Evolutionary conservation across 2,113 vertebrate species (phyloP).

Genomic region (Upupa epops): DNA sequence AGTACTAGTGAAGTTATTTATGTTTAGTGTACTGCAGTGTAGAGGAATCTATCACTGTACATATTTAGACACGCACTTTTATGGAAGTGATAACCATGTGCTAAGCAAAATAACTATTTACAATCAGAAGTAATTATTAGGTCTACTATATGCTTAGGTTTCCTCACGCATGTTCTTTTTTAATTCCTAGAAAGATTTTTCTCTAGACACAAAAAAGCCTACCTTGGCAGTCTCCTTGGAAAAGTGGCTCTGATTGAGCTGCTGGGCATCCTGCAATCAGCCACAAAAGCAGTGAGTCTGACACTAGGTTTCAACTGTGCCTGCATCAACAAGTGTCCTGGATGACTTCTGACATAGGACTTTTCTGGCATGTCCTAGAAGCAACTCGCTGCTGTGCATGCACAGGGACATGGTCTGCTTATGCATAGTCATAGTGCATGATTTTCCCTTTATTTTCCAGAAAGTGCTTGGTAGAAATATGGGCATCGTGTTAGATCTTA

Average conservation of each 20-base stretch:
- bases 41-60: neutral
- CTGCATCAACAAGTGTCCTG: neutral
- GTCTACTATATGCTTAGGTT: neutral
- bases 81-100: neutral
- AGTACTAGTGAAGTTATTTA: neutral
- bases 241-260: neutral
- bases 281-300: neutral
- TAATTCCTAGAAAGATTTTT: neutral
- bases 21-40: neutral
- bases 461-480: neutral
- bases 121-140: neutral
- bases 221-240: neutral
- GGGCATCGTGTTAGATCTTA: neutral
- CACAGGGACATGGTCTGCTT: neutral
- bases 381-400: neutral
- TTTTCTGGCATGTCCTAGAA: neutral
- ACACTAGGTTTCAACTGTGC: fast-evolving
- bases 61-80: neutral
- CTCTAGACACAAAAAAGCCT: neutral
- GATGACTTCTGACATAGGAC: no score
- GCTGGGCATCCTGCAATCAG: neutral
- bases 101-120: neutral
- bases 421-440: fast-evolving
- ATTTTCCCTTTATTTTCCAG: neutral
- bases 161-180: neutral